These are phyloP conservation scores for Eurypyga helias DNA, from an alignment of 2,113 vertebrate genomes.

Conservation along the genomic window DNA sequence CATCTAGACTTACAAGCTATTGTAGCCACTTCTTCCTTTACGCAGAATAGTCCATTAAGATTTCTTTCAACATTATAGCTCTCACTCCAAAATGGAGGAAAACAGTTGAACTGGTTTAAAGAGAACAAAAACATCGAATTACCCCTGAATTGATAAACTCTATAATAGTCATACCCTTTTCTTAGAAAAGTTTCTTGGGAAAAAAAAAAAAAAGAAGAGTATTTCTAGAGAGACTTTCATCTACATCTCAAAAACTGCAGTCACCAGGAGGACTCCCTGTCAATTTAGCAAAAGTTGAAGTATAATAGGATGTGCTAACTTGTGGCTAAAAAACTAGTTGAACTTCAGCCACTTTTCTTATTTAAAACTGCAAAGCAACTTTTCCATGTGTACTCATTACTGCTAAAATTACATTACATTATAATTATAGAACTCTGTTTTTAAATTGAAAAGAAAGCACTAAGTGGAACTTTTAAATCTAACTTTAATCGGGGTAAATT, in stretches of 20 bases:
- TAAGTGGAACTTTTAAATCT: neutral
- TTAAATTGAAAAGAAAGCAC: neutral
- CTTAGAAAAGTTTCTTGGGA: neutral
- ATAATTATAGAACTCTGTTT: neutral
- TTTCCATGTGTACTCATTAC: neutral
- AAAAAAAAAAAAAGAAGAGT: no score
- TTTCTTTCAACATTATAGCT: neutral
- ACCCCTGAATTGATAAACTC: neutral
- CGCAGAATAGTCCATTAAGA: neutral
- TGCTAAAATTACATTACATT: neutral
- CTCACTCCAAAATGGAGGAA: neutral
- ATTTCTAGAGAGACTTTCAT: neutral
- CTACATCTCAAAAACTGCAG: neutral
- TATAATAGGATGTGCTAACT: neutral
- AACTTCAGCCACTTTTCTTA: neutral
- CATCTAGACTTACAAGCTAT: neutral
- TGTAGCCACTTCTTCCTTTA: neutral
- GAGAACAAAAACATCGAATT: neutral
- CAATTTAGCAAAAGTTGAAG: neutral
- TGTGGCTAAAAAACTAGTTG: neutral
- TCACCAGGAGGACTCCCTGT: neutral
- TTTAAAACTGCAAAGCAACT: neutral
- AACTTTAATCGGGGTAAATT: neutral
- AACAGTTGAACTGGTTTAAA: neutral
- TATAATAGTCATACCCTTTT: neutral